Conservation (phyloP, 2,888 invertebrate genomes). For the Agapostemon virescens region DNA sequence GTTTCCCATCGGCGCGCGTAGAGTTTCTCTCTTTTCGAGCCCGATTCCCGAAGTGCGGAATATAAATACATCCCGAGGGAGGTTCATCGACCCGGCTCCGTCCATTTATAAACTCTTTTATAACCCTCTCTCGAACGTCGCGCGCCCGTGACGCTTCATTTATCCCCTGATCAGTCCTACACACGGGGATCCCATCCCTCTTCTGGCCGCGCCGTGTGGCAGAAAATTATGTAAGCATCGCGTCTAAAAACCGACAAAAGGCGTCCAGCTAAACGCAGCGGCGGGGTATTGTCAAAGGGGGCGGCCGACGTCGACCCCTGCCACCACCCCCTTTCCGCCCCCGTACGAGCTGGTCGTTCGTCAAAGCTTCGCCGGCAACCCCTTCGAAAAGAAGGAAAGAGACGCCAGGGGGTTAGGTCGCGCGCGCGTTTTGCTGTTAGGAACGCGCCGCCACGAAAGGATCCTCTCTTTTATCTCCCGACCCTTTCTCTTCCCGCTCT, state of each 20-base stretch:
- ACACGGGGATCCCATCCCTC: conserved; percentile 40
- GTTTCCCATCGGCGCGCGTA: not conserved
- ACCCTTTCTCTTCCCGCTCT: conserved; percentile 56
- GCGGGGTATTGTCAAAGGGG: conserved; percentile 64
- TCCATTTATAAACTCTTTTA: conserved; percentile 59
- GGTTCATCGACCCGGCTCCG: conserved; percentile 54
- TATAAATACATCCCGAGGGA: conserved; percentile 34
- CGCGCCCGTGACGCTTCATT: conserved; percentile 60
- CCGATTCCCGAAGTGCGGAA: conserved; percentile 35
- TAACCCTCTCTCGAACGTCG: conserved; percentile 42
- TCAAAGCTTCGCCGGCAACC: conserved; percentile 61
- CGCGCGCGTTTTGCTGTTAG: conserved; percentile 50
- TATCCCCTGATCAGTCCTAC: conserved; percentile 60
- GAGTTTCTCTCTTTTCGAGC: not conserved
- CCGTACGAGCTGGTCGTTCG: conserved; percentile 49
- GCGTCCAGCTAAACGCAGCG: conserved; percentile 60
- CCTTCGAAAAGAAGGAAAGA: conserved; percentile 57
- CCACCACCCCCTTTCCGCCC: not conserved
- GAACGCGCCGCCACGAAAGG: conserved; percentile 52
- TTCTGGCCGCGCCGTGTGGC: conserved; percentile 56
- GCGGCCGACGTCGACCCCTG: conserved; percentile 4
- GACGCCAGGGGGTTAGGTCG: conserved; percentile 43
- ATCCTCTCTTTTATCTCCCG: conserved; percentile 66
- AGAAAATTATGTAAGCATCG: conserved; percentile 64
- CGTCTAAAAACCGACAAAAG: conserved; percentile 68